Conservation (phyloP, 2,113 vertebrate species). For the Anarrhichthys ocellatus region DNA sequence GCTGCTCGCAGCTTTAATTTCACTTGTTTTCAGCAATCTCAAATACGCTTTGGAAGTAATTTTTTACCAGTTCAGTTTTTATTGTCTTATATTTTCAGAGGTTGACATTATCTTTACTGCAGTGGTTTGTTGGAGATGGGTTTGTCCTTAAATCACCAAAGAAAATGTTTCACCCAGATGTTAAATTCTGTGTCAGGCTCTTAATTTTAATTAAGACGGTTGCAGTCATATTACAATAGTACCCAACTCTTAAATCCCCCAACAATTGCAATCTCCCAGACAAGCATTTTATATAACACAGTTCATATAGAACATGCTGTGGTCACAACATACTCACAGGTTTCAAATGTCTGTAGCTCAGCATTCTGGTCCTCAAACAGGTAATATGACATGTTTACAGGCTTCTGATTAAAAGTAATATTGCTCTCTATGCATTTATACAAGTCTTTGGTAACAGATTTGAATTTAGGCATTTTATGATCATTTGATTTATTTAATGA, state of each 20-base stretch:
- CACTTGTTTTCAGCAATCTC: neutral
- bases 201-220: conserved; percentile 13
- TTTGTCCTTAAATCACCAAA: conserved; percentile 1
- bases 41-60: neutral
- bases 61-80: neutral
- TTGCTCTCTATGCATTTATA: conserved; percentile 25
- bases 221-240: conserved; percentile 11
- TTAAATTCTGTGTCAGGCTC: neutral
- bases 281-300: conserved; percentile 13
- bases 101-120: neutral
- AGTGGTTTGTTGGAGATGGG: neutral
- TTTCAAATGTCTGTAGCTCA: conserved; percentile 20
- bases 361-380: conserved; percentile 44
- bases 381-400: conserved; percentile 35
- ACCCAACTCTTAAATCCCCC: neutral
- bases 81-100: neutral
- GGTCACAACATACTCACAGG: conserved; percentile 63
- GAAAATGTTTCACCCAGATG: conserved; percentile 5
- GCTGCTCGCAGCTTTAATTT: no score
- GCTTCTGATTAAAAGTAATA: conserved; percentile 5
- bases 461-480: conserved; percentile 61
- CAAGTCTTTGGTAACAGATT: conserved; percentile 61
- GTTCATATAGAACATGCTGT: conserved; percentile 17
- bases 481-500: conserved; percentile 82
- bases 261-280: neutral